These are phyloP conservation scores for Macrostomum lignano DNA, from an alignment of 1,140 invertebrate species.

Conservation along the genomic window DNA sequence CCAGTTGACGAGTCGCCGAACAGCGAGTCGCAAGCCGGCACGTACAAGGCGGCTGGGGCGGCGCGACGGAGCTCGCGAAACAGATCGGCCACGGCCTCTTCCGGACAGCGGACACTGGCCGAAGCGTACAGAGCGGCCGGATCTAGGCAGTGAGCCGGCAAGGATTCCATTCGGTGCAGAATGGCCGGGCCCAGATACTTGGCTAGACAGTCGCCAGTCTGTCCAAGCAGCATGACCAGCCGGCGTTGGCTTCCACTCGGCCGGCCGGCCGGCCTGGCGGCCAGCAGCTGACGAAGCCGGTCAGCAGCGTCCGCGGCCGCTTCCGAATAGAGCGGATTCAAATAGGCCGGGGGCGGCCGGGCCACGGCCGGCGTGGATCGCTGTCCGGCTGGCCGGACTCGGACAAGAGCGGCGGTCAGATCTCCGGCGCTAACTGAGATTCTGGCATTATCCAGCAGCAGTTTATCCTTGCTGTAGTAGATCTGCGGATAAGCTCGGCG, in stretches of 20 bases:
- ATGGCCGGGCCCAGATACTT: slow-evolving; percentile 46
- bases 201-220: slow-evolving; percentile 36
- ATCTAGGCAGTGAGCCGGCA: slow-evolving; percentile 46
- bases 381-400: no score
- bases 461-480: slow-evolving; percentile 46
- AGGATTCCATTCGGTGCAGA: slow-evolving; percentile 46
- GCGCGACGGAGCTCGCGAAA: slow-evolving; percentile 47
- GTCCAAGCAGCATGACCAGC: slow-evolving; percentile 34
- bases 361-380: no score
- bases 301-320: no score
- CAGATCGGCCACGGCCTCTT: slow-evolving; percentile 45
- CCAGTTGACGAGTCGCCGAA: no score
- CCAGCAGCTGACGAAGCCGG: no score
- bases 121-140: slow-evolving; percentile 38
- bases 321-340: no score
- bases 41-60: slow-evolving; percentile 43
- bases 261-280: no score
- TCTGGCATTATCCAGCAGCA: slow-evolving; percentile 44
- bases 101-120: slow-evolving; percentile 41
- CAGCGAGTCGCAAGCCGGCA: slow-evolving; percentile 46
- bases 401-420: no score
- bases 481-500: slow-evolving; percentile 62
- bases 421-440: slow-evolving; percentile 40
- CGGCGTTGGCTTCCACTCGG: slow-evolving; percentile 29
- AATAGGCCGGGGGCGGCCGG: no score